Conservation (phyloP, 2,888 invertebrate genomes). For the Alloplasta piceator region DNA sequence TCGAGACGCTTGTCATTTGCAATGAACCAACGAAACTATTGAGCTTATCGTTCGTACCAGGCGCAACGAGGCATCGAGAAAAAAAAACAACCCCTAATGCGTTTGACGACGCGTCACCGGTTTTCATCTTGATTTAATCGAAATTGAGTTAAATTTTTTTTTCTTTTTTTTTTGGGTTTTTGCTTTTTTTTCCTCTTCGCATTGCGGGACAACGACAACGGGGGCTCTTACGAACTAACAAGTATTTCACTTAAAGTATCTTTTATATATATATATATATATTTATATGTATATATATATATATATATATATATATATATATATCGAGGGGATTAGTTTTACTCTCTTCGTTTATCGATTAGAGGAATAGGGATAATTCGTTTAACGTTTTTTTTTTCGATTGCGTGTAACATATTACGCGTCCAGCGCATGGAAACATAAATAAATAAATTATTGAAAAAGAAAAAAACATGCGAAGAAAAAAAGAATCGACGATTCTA, state of each 20-base stretch:
- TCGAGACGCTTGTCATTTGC: conserved; percentile 49
- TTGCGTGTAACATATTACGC: conserved; percentile 76
- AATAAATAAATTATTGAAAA: conserved; percentile 79
- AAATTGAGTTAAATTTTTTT: conserved; percentile 60
- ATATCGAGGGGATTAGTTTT: conserved; percentile 70
- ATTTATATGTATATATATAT: conserved; percentile 66
- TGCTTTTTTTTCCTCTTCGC: conserved; percentile 67
- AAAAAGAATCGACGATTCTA: conserved; percentile 56
- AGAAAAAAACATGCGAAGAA: conserved; percentile 52
- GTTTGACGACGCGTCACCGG: conserved; percentile 55
- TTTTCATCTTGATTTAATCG: conserved; percentile 56
- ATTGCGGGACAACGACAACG: conserved; percentile 78
- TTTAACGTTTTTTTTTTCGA: conserved; percentile 71
- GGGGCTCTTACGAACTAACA: conserved; percentile 78
- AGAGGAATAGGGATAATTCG: conserved; percentile 66
- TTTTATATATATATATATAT: conserved; percentile 68
- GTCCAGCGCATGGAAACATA: conserved; percentile 82
- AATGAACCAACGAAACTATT: conserved; percentile 52
- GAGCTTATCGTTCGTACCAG: conserved; percentile 38
- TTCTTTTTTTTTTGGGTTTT: conserved; percentile 59
- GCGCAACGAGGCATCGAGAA: conserved; percentile 56
- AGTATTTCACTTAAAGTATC: conserved; percentile 75
- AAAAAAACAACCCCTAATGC: conserved; percentile 48
- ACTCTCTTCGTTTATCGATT: conserved; percentile 72
- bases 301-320: conserved; percentile 64